These are phyloP conservation scores for Nineta flava DNA, from an alignment of 2,888 invertebrate genomes.

Conservation along the genomic window DNA sequence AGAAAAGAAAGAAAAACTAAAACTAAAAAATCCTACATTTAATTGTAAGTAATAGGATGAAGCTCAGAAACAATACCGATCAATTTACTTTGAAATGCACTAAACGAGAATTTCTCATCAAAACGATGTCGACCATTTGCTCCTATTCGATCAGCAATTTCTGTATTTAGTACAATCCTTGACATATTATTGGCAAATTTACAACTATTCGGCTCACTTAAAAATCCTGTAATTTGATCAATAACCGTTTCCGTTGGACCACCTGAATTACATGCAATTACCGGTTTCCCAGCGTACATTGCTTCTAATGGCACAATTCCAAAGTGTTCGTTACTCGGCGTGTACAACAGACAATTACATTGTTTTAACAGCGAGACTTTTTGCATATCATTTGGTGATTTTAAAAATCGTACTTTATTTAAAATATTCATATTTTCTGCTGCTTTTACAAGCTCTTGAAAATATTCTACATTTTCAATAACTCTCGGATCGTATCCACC, in stretches of 20 bases:
- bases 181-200: constrained; percentile 66
- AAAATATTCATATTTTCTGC: constrained; percentile 45
- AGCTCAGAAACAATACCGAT: too few relatives aligned
- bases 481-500: constrained; percentile 92
- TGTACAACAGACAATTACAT: constrained; percentile 76
- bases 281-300: constrained; percentile 86
- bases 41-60: too few relatives aligned
- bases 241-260: constrained; percentile 89
- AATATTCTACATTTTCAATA: constrained; percentile 74
- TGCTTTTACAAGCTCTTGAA: constrained; percentile 52
- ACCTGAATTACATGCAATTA: constrained; percentile 88
- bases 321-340: constrained; percentile 95
- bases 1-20: too few relatives aligned
- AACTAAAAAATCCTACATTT: too few relatives aligned
- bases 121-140: constrained; percentile 58
- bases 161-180: constrained; percentile 44
- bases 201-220: constrained; percentile 52
- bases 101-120: constrained; percentile 22
- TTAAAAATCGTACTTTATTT: constrained; percentile 40
- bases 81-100: background rate
- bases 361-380: constrained; percentile 69
- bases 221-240: constrained; percentile 62
- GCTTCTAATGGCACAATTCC: constrained; percentile 98
- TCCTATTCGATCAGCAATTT: constrained; percentile 51
- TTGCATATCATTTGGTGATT: constrained; percentile 70